Conservation (phyloP, 2,888 invertebrate genomes). For the Muschampia plurimacula region DNA sequence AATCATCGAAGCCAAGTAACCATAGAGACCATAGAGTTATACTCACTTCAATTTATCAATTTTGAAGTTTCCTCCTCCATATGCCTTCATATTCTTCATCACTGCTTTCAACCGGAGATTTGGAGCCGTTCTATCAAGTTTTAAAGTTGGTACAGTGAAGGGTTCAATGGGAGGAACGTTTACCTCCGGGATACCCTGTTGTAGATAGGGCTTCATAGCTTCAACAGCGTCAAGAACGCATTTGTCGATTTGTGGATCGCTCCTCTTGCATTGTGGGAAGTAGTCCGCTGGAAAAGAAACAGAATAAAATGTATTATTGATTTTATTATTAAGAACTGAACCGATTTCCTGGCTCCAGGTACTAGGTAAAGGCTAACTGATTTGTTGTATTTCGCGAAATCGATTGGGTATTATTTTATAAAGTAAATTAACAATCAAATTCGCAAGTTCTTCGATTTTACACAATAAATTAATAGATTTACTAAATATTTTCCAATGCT, state of each 20-base stretch:
- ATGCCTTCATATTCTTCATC: constrained; percentile 87
- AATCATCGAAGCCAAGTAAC: no score
- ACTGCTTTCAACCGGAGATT: constrained; percentile 89
- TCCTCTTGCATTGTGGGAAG: constrained; percentile 87
- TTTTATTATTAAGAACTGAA: not conserved
- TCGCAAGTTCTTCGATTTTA: no score
- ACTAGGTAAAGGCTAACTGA: no score
- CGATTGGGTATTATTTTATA: no score
- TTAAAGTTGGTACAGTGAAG: constrained; percentile 87
- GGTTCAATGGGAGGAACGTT: constrained; percentile 89
- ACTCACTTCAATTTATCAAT: constrained; percentile 88
- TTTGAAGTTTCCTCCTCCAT: constrained; percentile 87
- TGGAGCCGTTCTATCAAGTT: constrained; percentile 88
- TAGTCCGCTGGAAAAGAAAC: constrained; percentile 82
- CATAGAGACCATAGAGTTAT: not conserved
- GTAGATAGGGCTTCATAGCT: constrained; percentile 83
- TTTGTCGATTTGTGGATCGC: constrained; percentile 86
- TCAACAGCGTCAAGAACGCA: constrained; percentile 87
- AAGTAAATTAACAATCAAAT: no score
- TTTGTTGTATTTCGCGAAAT: no score
- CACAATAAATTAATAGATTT: no score
- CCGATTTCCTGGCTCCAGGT: no score
- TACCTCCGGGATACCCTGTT: constrained; percentile 87
- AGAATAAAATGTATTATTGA: constrained; percentile 8
- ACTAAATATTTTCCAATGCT: no score